Evolutionary conservation across 2,888 invertebrate genomes (phyloP).

Genomic region (Drosophila borealis): DNA sequence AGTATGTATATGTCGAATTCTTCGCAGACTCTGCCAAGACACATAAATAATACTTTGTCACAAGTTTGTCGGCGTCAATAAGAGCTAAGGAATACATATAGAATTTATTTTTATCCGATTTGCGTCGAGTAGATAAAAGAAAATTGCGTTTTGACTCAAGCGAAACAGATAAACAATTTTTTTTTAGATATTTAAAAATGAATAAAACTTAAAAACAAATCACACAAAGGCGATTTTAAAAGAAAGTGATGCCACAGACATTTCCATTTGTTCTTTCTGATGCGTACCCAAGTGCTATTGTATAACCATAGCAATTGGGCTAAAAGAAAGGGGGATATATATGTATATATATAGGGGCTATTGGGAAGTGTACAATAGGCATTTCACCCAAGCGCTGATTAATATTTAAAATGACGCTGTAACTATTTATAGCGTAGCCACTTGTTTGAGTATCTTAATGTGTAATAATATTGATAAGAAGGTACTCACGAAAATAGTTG

Average conservation of each 20-base stretch:
- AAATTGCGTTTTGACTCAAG: constrained; percentile 56
- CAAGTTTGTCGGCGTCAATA: constrained; percentile 39
- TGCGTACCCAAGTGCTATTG: constrained; percentile 25
- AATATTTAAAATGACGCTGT: not conserved
- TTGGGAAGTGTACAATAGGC: constrained; percentile 1
- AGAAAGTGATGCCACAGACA: constrained; percentile 14
- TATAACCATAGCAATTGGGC: constrained; percentile 32
- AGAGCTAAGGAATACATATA: constrained; percentile 39
- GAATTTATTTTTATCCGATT: constrained; percentile 63
- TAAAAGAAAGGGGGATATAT: constrained; percentile 1
- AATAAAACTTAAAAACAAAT: constrained; percentile 47
- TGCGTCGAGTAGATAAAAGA: constrained; percentile 67
- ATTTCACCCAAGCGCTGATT: constrained; percentile 11
- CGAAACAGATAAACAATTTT: constrained; percentile 49
- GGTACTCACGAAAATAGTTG: constrained; percentile 97
- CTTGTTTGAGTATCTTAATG: not conserved
- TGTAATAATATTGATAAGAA: not conserved
- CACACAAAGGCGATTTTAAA: not conserved
- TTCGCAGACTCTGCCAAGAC: constrained; percentile 8
- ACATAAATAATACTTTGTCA: constrained; percentile 37
- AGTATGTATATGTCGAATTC: not conserved
- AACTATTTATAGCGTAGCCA: constrained; percentile 9
- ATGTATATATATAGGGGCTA: constrained; percentile 8
- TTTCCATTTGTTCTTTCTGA: constrained; percentile 18
- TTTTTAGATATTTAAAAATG: constrained; percentile 51